Evolutionary conservation across 30 jellyfish, hydroid and myxozoan genomes (phyloP).

Genomic region (Cassiopea xamachana): DNA sequence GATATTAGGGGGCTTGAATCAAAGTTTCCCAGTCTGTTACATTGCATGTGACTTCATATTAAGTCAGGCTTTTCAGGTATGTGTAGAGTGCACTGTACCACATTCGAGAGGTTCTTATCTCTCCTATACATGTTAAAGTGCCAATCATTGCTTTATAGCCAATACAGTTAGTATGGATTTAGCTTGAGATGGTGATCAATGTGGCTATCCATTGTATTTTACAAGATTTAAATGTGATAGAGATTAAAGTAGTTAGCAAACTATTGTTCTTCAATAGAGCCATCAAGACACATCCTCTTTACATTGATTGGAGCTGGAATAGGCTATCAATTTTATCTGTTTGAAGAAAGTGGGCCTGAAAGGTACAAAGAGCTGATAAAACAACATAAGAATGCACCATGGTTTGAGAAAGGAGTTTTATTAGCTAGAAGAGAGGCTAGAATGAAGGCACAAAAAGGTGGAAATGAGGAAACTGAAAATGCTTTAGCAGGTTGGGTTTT

Average conservation of each 20-base stretch:
- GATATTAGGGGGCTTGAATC: too few relatives aligned
- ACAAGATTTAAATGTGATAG: background rate
- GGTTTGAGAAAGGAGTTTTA: constrained; percentile 61
- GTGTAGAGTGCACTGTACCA: too few relatives aligned
- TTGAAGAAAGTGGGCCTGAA: constrained; percentile 73
- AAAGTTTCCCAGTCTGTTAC: too few relatives aligned
- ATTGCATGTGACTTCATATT: too few relatives aligned
- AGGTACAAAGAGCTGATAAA: constrained; percentile 26
- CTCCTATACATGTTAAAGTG: too few relatives aligned
- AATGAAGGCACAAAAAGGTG: constrained; percentile 9
- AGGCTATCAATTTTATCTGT: constrained; percentile 46
- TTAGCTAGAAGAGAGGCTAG: constrained; percentile 60
- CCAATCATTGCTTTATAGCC: too few relatives aligned
- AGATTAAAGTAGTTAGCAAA: background rate
- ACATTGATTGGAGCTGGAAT: constrained; percentile 68
- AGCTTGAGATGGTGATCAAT: too few relatives aligned
- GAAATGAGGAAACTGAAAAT: background rate
- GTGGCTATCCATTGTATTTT: background rate
- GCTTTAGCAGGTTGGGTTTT: constrained; percentile 8
- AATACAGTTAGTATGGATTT: too few relatives aligned
- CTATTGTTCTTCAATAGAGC: constrained; percentile 38
- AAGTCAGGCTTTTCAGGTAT: too few relatives aligned
- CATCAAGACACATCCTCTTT: constrained; percentile 54
- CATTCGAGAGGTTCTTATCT: too few relatives aligned
- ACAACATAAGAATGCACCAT: constrained; percentile 65